Evolutionary conservation across 2,797 vertebrate species (phyloP).

Genomic region (Myotis findleyi): DNA sequence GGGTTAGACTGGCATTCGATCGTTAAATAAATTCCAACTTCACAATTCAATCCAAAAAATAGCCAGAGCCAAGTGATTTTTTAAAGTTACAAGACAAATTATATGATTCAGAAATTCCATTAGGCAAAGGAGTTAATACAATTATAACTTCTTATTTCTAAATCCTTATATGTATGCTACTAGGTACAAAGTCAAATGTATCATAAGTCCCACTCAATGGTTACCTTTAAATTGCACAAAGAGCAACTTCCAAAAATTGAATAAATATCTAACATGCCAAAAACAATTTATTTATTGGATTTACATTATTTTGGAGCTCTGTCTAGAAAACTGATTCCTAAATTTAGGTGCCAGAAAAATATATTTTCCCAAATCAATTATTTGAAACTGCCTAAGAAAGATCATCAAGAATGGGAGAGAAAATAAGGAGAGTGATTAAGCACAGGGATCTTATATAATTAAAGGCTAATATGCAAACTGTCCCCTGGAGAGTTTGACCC

Average conservation of each 20-base stretch:
- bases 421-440: neutral
- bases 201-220: constrained; percentile 11
- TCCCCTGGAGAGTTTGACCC: no score
- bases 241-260: constrained; percentile 44
- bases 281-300: constrained; percentile 26
- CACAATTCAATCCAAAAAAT: constrained; percentile 55
- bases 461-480: no score
- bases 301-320: constrained; percentile 50
- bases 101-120: constrained; percentile 43
- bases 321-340: constrained; percentile 47
- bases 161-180: neutral
- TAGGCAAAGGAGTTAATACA: neutral
- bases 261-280: constrained; percentile 27
- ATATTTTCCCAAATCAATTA: constrained; percentile 34
- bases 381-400: constrained; percentile 4
- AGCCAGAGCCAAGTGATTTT: neutral
- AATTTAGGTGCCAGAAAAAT: constrained; percentile 12
- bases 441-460: neutral
- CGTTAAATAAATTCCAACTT: constrained; percentile 60
- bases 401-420: neutral
- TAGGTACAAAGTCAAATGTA: constrained; percentile 12
- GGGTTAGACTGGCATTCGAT: neutral
- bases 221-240: constrained; percentile 36
- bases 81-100: constrained; percentile 42
- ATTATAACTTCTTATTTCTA: constrained; percentile 29